Evolutionary conservation across 2,888 invertebrate genomes (phyloP), one percentile per base, ranked within the genome.

Genomic region (Eulithis testata): DNA sequence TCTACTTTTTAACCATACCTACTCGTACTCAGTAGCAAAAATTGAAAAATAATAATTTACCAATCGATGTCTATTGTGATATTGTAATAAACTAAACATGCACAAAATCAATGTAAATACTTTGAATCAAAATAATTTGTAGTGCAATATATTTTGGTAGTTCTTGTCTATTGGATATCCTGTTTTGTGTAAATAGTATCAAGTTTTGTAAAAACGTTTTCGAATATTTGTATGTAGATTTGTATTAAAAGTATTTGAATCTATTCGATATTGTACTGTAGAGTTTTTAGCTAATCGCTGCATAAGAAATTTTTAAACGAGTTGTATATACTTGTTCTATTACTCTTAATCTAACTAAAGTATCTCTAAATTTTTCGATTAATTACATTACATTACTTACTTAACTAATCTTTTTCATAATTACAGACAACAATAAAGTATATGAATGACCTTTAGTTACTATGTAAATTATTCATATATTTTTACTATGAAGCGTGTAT

Each of bases 111-210:
- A 21, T 64, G 60, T 63, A 66, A 12, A 63, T 70, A 68, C 53
- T 65, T 58, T 40, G 12, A 52, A 68, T 58, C 57, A 43, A 63
- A 14, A 51, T 63, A 53, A 31, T 54, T 12, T 62, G 45, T 57
- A 57, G 62, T 69, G 70, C 67, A 70, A 68, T 70, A 70, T 71
- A 69, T 58, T 67, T 68, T 69, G 63, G 61, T 66, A 63, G 60
- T 56, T 65, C 65, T 68, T 68, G 57, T 60, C 50, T 54, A 62
- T 52, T 62, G 55, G 40, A 61, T 61, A 61, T 61, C 31, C 36
- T 27, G 47, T 21, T 43, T 56, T 55, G 40, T 51, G 64, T 59
- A 64, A 50, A 55, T 64, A 12, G 45, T 44, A 54, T 59, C 47
- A 49, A 45, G 11, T 55, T 64, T 59, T 64, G 21, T 60, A 60